Evolutionary conservation across 2,797 vertebrate species (phyloP).

Genomic region (Mustela erminea): DNA sequence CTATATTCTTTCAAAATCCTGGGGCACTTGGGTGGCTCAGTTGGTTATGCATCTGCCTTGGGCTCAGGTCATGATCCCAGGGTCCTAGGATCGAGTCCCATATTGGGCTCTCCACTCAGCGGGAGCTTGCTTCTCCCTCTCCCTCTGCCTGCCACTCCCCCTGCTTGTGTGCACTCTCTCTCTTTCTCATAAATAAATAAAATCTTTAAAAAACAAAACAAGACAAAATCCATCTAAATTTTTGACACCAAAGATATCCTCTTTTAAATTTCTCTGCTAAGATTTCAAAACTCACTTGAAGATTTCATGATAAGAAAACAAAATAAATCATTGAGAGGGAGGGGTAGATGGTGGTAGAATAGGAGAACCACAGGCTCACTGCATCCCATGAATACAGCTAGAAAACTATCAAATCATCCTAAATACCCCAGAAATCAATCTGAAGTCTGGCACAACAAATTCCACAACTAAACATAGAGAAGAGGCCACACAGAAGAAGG

Average conservation of each 20-base stretch:
- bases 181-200: too few relatives aligned
- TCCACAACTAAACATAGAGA: not conserved
- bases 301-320: constrained; percentile 31
- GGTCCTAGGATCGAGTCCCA: too few relatives aligned
- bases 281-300: constrained; percentile 53
- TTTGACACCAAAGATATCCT: not conserved
- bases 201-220: too few relatives aligned
- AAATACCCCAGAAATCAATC: not conserved
- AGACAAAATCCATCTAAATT: constrained; percentile 53
- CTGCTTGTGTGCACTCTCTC: too few relatives aligned
- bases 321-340: not conserved
- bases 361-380: not conserved
- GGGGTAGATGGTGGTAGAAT: not conserved
- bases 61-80: too few relatives aligned
- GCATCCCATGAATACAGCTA: not conserved
- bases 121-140: too few relatives aligned
- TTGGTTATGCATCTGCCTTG: too few relatives aligned
- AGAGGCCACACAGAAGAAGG: not conserved
- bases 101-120: too few relatives aligned
- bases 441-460: not conserved
- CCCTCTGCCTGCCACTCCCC: too few relatives aligned
- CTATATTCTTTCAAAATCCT: not conserved
- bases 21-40: too few relatives aligned
- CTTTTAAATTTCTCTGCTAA: constrained; percentile 55
- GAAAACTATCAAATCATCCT: not conserved